These are phyloP conservation scores for Bombus picipes DNA, from an alignment of 1,140 invertebrate species.

Conservation along the genomic window DNA sequence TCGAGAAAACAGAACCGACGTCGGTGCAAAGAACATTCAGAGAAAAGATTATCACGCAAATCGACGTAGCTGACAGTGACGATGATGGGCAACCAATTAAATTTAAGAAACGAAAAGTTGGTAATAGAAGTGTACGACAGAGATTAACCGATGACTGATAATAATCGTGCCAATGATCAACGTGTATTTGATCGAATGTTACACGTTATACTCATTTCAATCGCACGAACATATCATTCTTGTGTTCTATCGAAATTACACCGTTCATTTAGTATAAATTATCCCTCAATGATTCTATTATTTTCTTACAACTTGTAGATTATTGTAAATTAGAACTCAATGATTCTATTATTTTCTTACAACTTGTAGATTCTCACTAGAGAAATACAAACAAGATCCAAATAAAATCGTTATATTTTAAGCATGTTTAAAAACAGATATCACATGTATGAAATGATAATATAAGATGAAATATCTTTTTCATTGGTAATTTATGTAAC, in stretches of 20 bases:
- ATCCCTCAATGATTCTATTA: neutral
- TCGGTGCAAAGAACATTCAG: constrained; percentile 84
- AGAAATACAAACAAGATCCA: neutral
- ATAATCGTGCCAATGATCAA: neutral
- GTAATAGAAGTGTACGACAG: constrained; percentile 84
- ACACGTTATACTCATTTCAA: neutral
- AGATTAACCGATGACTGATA: constrained; percentile 84
- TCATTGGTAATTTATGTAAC: neutral
- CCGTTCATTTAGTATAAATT: neutral
- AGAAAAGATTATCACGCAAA: constrained; percentile 84
- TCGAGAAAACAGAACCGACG: constrained; percentile 73
- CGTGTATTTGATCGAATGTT: neutral
- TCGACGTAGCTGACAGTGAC: constrained; percentile 82
- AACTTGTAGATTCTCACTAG: too few relatives aligned
- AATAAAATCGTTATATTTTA: too few relatives aligned
- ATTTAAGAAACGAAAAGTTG: constrained; percentile 88
- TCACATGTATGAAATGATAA: neutral
- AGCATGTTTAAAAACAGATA: neutral
- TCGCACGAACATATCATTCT: neutral
- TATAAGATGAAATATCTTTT: neutral
- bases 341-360: neutral
- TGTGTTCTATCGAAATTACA: neutral
- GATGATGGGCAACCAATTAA: constrained; percentile 73
- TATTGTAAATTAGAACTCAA: too few relatives aligned
- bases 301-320: neutral